Conservation (phyloP, 2,888 invertebrate genomes). For the Blastobasis adustella region DNA sequence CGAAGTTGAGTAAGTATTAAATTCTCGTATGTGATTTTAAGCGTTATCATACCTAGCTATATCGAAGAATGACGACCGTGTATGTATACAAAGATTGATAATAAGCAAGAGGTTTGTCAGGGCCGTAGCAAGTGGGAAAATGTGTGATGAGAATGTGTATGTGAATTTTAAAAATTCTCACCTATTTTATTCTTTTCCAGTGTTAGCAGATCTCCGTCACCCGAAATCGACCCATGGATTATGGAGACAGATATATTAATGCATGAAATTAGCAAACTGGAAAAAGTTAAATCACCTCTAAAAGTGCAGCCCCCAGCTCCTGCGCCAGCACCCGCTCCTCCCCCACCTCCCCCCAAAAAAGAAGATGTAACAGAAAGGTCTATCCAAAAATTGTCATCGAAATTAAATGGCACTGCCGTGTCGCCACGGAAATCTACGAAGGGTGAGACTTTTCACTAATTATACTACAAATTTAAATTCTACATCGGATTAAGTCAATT, state of each 20-base stretch:
- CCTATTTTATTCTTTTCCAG: slow-evolving; percentile 20
- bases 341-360: slow-evolving; percentile 1
- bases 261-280: slow-evolving; percentile 31
- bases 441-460: slow-evolving; percentile 27
- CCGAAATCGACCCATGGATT: slow-evolving; percentile 44
- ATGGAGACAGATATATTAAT: slow-evolving; percentile 53
- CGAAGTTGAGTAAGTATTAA: too few relatives aligned
- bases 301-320: slow-evolving; percentile 13
- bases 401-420: slow-evolving; percentile 50
- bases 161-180: too few relatives aligned
- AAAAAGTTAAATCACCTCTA: slow-evolving; percentile 15
- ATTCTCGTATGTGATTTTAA: too few relatives aligned
- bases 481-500: too few relatives aligned
- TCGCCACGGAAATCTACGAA: slow-evolving; percentile 28
- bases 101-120: too few relatives aligned
- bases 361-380: slow-evolving; percentile 20
- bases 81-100: too few relatives aligned
- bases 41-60: too few relatives aligned
- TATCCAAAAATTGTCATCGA: slow-evolving; percentile 36
- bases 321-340: neutral
- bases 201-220: slow-evolving; percentile 50
- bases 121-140: too few relatives aligned
- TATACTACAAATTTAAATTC: too few relatives aligned
- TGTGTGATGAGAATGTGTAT: too few relatives aligned
- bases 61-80: too few relatives aligned